phyloP scores from a whole-genome alignment of 2,797 vertebrate species.

The Myotis myotis region DNA sequence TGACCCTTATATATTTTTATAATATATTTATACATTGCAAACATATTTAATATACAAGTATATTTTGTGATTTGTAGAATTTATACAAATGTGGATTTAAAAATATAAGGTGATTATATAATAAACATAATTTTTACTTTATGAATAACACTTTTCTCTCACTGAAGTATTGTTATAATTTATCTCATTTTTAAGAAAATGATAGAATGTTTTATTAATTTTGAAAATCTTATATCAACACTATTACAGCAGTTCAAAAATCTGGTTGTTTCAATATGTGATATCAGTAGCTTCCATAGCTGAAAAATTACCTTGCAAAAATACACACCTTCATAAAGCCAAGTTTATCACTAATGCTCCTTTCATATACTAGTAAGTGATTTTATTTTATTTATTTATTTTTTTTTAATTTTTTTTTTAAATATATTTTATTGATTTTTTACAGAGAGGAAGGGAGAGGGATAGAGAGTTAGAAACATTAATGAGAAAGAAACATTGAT shows the following conservation, averaged over 20 bases:
- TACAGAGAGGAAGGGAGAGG: too few relatives aligned
- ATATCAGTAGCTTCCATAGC: background rate
- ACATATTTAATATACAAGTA: background rate
- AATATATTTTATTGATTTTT: too few relatives aligned
- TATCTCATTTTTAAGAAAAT: background rate
- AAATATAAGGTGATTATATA: background rate
- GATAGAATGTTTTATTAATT: background rate
- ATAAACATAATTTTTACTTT: slow-evolving; percentile 29
- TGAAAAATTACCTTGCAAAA: background rate
- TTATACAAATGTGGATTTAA: background rate
- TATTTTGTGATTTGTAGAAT: background rate
- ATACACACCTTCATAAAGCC: background rate
- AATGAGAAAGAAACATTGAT: too few relatives aligned
- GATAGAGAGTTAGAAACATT: too few relatives aligned
- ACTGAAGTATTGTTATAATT: background rate
- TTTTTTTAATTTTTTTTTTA: too few relatives aligned
- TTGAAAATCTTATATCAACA: slow-evolving; percentile 19
- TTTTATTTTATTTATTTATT: too few relatives aligned
- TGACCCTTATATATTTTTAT: background rate
- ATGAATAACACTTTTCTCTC: background rate
- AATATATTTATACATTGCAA: background rate
- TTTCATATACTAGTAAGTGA: background rate
- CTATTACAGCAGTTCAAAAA: background rate
- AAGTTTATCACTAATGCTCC: background rate
- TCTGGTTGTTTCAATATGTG: background rate